These are phyloP conservation scores for Marasmarcha lunaedactyla DNA, from an alignment of 2,888 invertebrate genomes.

Conservation along the genomic window DNA sequence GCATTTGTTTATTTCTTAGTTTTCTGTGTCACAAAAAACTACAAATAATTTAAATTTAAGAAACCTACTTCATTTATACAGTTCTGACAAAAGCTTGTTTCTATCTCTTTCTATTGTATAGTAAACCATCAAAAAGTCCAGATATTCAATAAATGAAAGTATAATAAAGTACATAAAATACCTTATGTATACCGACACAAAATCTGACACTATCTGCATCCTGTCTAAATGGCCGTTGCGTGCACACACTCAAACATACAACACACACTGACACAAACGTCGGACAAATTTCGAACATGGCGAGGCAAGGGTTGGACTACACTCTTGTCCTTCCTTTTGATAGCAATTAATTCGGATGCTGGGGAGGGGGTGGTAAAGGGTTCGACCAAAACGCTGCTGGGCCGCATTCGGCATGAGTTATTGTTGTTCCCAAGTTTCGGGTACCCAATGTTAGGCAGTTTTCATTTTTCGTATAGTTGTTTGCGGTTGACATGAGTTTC, in stretches of 20 bases:
- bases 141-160: too few species aligned
- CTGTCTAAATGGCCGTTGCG: neutral
- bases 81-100: too few species aligned
- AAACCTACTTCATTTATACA: too few species aligned
- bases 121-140: too few species aligned
- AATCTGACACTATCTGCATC: too few species aligned
- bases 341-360: slow-evolving; percentile 68
- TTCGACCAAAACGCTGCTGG: slow-evolving; percentile 64
- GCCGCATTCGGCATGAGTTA: slow-evolving; percentile 50
- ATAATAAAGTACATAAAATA: too few species aligned
- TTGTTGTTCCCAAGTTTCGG: slow-evolving; percentile 38
- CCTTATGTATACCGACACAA: too few species aligned
- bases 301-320: slow-evolving; percentile 58
- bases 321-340: slow-evolving; percentile 70
- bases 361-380: slow-evolving; percentile 33
- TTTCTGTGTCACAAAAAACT: too few species aligned
- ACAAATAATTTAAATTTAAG: too few species aligned
- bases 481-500: slow-evolving; percentile 26
- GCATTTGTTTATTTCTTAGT: too few species aligned
- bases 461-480: slow-evolving; percentile 25
- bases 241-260: neutral
- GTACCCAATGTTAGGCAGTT: slow-evolving; percentile 32
- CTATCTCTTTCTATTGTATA: too few species aligned
- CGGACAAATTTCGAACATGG: slow-evolving; percentile 1
- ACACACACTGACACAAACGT: slow-evolving; percentile 1